A percentile compares a stretch with the other conserved stretches of the same genome.
These are phyloP conservation scores for Macrosiphum euphorbiae DNA, from an alignment of 2,888 invertebrate species.

Conservation along the genomic window DNA sequence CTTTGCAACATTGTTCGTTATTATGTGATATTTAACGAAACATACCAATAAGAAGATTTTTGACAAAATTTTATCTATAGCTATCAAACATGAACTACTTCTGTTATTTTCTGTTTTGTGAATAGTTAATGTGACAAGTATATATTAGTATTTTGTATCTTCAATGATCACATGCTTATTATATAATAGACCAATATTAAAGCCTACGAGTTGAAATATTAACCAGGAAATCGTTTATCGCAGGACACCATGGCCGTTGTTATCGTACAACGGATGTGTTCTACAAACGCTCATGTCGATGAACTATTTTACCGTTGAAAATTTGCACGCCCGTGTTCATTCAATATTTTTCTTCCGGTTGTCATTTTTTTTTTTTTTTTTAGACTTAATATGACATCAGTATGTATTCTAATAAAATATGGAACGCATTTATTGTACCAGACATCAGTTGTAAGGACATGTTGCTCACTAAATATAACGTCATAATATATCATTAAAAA, in stretches of 20 bases:
- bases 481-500: background rate
- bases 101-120: background rate
- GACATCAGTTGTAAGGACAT: background rate
- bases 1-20: background rate
- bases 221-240: slow-evolving; percentile 60
- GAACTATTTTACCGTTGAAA: slow-evolving; percentile 42
- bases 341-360: slow-evolving; percentile 14
- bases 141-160: background rate
- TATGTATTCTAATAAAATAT: background rate
- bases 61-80: background rate
- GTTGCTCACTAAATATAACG: too few species aligned
- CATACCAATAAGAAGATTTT: background rate
- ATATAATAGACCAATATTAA: background rate
- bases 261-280: slow-evolving; percentile 56
- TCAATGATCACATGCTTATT: background rate
- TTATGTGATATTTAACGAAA: background rate
- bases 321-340: slow-evolving; percentile 34
- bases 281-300: background rate
- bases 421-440: background rate
- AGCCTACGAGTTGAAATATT: slow-evolving; percentile 8
- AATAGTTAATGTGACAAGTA: background rate
- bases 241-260: background rate
- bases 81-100: background rate
- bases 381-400: background rate
- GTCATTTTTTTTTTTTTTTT: background rate